These are phyloP conservation scores for Cyprinodon variegatus DNA, from an alignment of 2,113 vertebrate species.

Conservation along the genomic window DNA sequence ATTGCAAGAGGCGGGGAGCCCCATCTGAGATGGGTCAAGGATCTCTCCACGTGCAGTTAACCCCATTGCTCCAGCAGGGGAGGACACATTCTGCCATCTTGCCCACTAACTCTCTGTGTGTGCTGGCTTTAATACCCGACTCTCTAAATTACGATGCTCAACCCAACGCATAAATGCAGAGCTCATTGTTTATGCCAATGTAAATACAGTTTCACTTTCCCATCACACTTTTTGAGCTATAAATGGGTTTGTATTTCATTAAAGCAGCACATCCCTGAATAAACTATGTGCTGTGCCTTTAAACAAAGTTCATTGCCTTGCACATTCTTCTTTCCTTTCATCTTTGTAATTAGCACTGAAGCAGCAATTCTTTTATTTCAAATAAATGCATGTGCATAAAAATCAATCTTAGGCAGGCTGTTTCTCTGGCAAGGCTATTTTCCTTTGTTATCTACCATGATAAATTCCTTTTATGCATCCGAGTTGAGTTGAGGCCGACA, in stretches of 20 bases:
- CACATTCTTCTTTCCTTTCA: constrained; percentile 77
- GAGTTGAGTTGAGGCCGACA: constrained; percentile 44
- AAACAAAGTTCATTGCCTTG: constrained; percentile 78
- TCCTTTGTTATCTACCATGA: constrained; percentile 80
- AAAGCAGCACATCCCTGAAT: constrained; percentile 65
- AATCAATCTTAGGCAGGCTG: constrained; percentile 73
- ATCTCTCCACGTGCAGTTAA: constrained; percentile 77
- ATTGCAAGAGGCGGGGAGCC: constrained; percentile 65
- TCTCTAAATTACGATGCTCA: constrained; percentile 25
- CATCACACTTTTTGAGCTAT: constrained; percentile 27
- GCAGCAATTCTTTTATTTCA: constrained; percentile 79
- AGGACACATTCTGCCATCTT: constrained; percentile 57
- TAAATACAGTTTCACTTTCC: constrained; percentile 48
- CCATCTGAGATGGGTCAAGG: constrained; percentile 80
- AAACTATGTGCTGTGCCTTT: constrained; percentile 59
- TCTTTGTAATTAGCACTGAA: constrained; percentile 80
- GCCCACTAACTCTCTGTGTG: constrained; percentile 32
- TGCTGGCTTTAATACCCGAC: constrained; percentile 25
- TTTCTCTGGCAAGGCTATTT: constrained; percentile 72
- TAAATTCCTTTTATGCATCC: constrained; percentile 69
- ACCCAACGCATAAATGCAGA: constrained; percentile 7
- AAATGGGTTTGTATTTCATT: constrained; percentile 53
- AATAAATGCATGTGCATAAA: constrained; percentile 83
- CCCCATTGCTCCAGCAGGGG: constrained; percentile 62
- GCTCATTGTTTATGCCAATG: constrained; percentile 16